These are phyloP conservation scores for Nesogale talazaci DNA, from an alignment of 2,113 vertebrate genomes.

Conservation along the genomic window DNA sequence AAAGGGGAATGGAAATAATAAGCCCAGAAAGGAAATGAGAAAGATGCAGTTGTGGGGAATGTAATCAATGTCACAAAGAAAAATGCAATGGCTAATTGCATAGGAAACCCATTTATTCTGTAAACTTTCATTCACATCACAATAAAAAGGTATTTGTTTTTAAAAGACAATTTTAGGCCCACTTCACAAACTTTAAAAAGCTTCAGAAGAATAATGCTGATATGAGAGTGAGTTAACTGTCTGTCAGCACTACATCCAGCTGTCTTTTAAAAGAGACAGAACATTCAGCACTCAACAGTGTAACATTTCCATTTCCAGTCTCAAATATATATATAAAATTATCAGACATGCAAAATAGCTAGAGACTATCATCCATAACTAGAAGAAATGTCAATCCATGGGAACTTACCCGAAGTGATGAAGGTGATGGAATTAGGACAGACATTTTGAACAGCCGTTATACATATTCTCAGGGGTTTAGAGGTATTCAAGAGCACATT, in stretches of 20 bases:
- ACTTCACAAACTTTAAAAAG: slow-evolving; percentile 18
- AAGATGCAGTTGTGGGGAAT: no score
- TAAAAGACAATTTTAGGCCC: neutral
- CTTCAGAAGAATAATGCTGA: neutral
- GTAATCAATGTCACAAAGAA: no score
- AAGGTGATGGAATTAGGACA: neutral
- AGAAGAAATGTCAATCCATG: neutral
- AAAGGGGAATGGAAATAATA: no score
- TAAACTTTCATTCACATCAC: no score
- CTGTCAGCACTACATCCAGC: neutral
- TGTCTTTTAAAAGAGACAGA: slow-evolving; percentile 15
- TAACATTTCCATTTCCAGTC: neutral
- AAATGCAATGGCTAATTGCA: no score
- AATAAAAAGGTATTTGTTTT: no score
- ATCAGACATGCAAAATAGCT: neutral
- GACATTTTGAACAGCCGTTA: neutral
- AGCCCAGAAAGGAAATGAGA: no score
- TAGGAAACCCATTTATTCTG: no score
- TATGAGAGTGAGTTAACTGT: neutral
- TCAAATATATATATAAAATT: neutral
- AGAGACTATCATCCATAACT: neutral
- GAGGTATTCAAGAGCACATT: neutral
- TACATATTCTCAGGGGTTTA: neutral
- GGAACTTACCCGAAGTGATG: neutral
- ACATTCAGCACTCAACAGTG: neutral